Evolutionary conservation across 2,113 vertebrate genomes (phyloP).

Genomic region (Poeciliopsis turrubarensis): DNA sequence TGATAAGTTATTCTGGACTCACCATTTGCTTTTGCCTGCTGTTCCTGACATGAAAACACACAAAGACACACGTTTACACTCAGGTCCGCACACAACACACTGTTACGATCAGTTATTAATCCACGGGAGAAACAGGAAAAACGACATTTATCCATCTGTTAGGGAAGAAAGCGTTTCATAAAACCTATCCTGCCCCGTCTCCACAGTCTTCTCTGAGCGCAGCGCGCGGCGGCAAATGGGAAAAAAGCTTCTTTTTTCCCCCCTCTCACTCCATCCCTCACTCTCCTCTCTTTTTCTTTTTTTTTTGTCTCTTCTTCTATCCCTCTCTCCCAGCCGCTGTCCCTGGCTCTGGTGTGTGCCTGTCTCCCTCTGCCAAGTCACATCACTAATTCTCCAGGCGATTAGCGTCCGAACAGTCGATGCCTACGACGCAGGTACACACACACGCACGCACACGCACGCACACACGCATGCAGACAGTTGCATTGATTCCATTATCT

Average conservation of each 20-base stretch:
- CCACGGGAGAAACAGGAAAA: constrained; percentile 41
- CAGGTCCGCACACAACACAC: constrained; percentile 34
- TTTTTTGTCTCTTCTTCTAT: constrained; percentile 60
- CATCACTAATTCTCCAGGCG: constrained; percentile 76
- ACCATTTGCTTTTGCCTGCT: constrained; percentile 56
- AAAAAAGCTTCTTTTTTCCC: constrained; percentile 47
- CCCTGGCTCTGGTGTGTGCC: constrained; percentile 69
- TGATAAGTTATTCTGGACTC: constrained; percentile 54
- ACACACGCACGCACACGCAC: constrained; percentile 19
- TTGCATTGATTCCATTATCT: constrained; percentile 75
- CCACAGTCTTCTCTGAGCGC: constrained; percentile 58
- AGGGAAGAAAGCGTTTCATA: constrained; percentile 44
- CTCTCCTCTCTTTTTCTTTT: constrained; percentile 56
- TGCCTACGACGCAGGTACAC: constrained; percentile 70
- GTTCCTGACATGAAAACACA: constrained; percentile 38
- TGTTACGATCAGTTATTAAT: constrained; percentile 68
- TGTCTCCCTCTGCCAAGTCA: constrained; percentile 75
- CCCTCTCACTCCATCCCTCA: constrained; percentile 63
- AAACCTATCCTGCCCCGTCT: constrained; percentile 63
- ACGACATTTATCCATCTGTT: constrained; percentile 65
- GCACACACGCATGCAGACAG: constrained; percentile 50
- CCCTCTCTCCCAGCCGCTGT: constrained; percentile 70
- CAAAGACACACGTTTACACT: constrained; percentile 19
- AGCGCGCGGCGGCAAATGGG: constrained; percentile 43
- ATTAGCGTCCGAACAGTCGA: constrained; percentile 68